Evolutionary conservation across 1,140 invertebrate species (phyloP), one percentile per base, ranked within the genome.

Genomic region (Charaxes varanes): DNA sequence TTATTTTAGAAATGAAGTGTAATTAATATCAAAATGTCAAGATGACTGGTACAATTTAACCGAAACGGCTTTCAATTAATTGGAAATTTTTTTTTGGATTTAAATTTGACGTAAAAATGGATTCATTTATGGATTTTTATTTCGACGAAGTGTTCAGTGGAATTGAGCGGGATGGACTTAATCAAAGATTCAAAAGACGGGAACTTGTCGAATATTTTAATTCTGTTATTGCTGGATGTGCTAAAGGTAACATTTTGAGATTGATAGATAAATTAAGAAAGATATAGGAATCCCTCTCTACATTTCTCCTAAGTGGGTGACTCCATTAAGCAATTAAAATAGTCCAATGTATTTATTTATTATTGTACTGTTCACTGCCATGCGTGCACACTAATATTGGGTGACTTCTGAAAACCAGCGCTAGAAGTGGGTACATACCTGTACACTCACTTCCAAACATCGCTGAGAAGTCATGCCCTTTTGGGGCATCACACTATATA

Each of bases 171-270:
- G 89, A 89, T 62, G 87, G 86, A 61, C 73, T 92, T 8, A 87
- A 89, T 16, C 87, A 88, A 6, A 83, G 89, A 28, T 85, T 87
- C 44, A 91, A 89, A 64, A 82, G 91, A 32, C 71, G 87, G 21
- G 86, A 89, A 36, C 64, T 92, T 12, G 88, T 90, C 5, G 86
- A 88, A 50, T 91, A 90, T 73, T 90, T 92, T 55, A 88, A 87
- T 35, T 88, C 89, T n/a, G 84, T 91, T 7, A 91, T 92, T 35
- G 85, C 88, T 47, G 90, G 88, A 49, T 91, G 88, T 74, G 80
- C 87, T 2, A 82, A 84, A 87, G 90, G 89, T 81, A 41, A 3
- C 19, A 8, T 16, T 14, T n/a, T n/a, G n/a, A n/a, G n/a, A n/a
- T n/a, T n/a, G n/a, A n/a, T n/a, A n/a, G n/a, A n/a, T n/a, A n/a